Evolutionary conservation across 2,113 vertebrate genomes (phyloP).

Genomic region (Rousettus leschenaultii): DNA sequence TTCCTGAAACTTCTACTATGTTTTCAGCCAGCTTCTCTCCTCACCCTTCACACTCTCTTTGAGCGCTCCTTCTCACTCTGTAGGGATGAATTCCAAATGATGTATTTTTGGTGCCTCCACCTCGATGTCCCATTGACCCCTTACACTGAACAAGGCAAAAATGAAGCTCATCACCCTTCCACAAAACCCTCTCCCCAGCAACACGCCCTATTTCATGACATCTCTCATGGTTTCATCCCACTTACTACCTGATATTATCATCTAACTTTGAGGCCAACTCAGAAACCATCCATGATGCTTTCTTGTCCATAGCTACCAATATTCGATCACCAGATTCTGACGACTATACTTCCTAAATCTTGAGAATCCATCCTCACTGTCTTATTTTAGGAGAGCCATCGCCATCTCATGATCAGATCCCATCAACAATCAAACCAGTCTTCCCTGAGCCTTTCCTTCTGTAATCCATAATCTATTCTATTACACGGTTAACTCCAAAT

Average conservation of each 20-base stretch:
- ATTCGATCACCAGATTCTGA: not conserved
- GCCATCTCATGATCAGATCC: not conserved
- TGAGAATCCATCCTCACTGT: not conserved
- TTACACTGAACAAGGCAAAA: not conserved
- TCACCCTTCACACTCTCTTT: not conserved
- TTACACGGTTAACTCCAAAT: not conserved
- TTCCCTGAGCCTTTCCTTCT: not conserved
- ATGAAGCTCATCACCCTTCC: not conserved
- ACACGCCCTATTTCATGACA: not conserved
- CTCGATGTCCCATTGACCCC: fast-evolving
- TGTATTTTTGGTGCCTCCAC: not conserved
- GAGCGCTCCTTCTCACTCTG: not conserved
- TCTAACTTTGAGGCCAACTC: not conserved
- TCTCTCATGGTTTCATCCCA: not conserved
- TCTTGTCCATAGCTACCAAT: not conserved
- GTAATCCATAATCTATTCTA: not conserved
- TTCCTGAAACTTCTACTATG: not conserved
- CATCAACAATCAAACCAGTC: not conserved
- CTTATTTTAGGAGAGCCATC: not conserved
- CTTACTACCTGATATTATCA: not conserved
- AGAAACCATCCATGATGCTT: not conserved
- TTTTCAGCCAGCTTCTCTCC: not conserved
- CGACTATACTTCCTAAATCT: not conserved
- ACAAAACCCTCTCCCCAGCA: not conserved
- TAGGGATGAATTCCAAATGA: not conserved